Evolutionary conservation across 2,888 invertebrate species (phyloP).

Genomic region (Catonia carolina): DNA sequence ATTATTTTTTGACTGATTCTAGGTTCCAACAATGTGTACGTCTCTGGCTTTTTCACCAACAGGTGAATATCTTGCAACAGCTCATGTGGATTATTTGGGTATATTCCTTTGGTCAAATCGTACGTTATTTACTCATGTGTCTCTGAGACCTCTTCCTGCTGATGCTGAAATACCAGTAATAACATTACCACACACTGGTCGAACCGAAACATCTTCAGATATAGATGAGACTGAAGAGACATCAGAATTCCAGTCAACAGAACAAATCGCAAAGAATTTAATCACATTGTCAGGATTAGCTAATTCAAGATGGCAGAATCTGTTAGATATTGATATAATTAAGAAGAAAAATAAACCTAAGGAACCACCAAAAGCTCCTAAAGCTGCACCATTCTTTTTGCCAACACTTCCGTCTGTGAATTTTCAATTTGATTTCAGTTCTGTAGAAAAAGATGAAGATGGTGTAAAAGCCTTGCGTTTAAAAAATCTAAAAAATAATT

Average conservation of each 20-base stretch:
- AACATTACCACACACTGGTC: conserved; percentile 50
- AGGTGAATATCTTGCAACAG: conserved; percentile 82
- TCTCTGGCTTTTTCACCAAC: conserved; percentile 85
- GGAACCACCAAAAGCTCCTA: conserved; percentile 70
- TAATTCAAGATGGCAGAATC: conserved; percentile 85
- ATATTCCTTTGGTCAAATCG: conserved; percentile 92
- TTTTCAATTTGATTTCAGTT: conserved; percentile 66
- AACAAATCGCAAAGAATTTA: conserved; percentile 66
- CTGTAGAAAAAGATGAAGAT: conserved; percentile 43
- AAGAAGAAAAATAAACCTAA: conserved; percentile 86
- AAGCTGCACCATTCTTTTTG: conserved; percentile 91
- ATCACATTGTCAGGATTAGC: conserved; percentile 81
- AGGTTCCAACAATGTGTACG: conserved; percentile 73
- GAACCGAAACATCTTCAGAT: conserved; percentile 28
- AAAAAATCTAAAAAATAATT: conserved; percentile 44
- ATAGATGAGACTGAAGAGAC: conserved; percentile 44
- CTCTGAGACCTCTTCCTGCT: conserved; percentile 60
- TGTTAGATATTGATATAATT: conserved; percentile 78
- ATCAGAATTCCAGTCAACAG: conserved; percentile 61
- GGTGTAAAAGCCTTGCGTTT: conserved; percentile 41
- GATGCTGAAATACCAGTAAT: conserved; percentile 42
- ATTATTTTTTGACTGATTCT: too few relatives aligned
- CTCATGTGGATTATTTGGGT: conserved; percentile 81
- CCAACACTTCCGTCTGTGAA: conserved; percentile 82
- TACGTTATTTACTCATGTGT: conserved; percentile 72